These are phyloP conservation scores for Tympanuchus pallidicinctus DNA, from an alignment of 2,113 vertebrate species.

Conservation along the genomic window DNA sequence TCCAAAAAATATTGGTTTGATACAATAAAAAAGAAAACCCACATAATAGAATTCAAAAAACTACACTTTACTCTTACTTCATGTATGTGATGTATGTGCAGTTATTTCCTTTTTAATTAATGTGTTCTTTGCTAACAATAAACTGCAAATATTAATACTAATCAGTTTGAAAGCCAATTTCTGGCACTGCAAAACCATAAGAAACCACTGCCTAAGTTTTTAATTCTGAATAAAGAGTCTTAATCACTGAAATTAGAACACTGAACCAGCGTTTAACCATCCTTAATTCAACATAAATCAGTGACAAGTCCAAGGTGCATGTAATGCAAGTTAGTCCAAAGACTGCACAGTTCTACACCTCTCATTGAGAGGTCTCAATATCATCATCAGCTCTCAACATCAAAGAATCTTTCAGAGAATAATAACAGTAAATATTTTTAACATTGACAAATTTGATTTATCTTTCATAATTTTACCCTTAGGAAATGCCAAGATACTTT, in stretches of 20 bases:
- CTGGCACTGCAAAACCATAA: fast-evolving
- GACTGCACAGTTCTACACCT: neutral
- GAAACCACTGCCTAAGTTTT: neutral
- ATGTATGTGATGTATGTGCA: neutral
- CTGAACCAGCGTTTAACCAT: neutral
- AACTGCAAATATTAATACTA: neutral
- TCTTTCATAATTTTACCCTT: neutral
- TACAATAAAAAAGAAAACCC: neutral
- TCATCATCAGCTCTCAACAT: neutral
- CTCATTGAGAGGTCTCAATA: neutral
- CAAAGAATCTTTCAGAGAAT: neutral
- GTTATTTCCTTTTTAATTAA: neutral
- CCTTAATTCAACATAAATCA: neutral
- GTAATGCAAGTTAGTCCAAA: neutral
- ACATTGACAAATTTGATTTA: neutral
- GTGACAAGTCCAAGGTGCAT: neutral
- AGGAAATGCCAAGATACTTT: neutral
- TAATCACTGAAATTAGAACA: neutral
- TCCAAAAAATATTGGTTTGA: neutral
- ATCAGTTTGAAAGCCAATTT: neutral
- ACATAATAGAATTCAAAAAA: neutral
- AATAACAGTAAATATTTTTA: neutral
- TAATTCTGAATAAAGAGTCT: neutral
- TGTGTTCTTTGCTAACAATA: neutral
- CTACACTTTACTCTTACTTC: neutral